These are phyloP conservation scores for Caenorhabditis macrosperma DNA, from an alignment of 2,888 invertebrate genomes.

Conservation along the genomic window DNA sequence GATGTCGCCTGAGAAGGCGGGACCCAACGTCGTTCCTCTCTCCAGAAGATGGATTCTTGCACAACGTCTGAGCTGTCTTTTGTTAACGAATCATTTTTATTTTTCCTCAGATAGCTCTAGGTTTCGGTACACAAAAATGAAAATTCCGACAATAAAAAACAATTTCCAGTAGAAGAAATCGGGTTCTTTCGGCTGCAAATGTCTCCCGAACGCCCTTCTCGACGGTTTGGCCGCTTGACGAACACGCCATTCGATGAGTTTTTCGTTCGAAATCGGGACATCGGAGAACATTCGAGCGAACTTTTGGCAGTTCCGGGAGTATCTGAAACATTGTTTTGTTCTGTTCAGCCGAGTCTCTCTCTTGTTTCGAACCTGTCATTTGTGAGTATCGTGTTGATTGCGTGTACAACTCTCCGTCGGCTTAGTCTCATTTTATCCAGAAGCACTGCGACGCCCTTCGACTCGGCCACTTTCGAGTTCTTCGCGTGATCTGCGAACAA, in stretches of 20 bases:
- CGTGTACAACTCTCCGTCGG: conserved; percentile 58
- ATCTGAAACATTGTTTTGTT: conserved; percentile 34
- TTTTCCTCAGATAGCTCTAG: no score
- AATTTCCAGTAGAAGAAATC: conserved; percentile 15
- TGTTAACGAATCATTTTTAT: no score
- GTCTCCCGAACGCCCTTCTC: conserved; percentile 32
- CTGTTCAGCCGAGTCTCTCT: neutral
- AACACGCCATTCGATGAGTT: conserved; percentile 48
- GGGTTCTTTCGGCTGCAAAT: conserved; percentile 45
- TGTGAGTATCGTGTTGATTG: conserved; percentile 34
- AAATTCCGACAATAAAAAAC: neutral
- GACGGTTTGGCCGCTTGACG: conserved; percentile 41
- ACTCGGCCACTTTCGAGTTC: conserved; percentile 70
- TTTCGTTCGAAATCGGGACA: conserved; percentile 38
- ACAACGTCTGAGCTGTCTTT: conserved; percentile 48
- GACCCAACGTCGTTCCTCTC: conserved; percentile 42
- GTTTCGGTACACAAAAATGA: no score
- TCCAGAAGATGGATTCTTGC: conserved; percentile 53
- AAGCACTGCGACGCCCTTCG: conserved; percentile 67
- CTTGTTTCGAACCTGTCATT: conserved; percentile 18
- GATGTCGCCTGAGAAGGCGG: conserved; percentile 50
- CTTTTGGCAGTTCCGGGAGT: conserved; percentile 52
- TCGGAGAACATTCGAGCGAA: conserved; percentile 54
- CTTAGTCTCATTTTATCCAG: conserved; percentile 69
- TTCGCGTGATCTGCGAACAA: conserved; percentile 76